Base-by-base conservation (phyloP, 2,113 vertebrate species). In the Osmerus eperlanus region DNA sequence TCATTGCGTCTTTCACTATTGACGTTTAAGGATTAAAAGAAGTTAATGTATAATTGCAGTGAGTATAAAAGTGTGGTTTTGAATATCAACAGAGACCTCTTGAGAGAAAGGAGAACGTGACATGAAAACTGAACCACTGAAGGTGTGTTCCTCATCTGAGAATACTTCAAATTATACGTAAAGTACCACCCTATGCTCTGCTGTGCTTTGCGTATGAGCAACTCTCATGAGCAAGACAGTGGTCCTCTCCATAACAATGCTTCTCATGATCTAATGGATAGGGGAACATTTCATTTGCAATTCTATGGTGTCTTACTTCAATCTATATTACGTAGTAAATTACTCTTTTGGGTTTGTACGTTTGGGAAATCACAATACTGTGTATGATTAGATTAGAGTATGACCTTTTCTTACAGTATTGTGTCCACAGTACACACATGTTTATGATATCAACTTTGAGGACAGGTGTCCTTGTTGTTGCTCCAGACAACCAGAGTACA, bases 41-140 rank as follows among this genome's bases (percentile, higher is more conserved):
- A 66, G 70, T 75, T 62, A 36, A 64, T 25, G 60, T 74, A 77
- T 89, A 73, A 91, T 90, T 88, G 85, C 90, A 87, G 85, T 63
- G 77, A 78, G 69, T 65, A 69, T 81, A 75, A 82, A 60, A 73
- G 76, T 63, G 56, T 75, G 67, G 76, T 76, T 66, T 56, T 70
- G 81, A 86, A 86, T 81, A 80, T 85, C 85, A 83, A 89, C 86
- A 81, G 68, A 73, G 60, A 74, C 79, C 79, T 77, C 74, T 3
- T 41, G 72, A 84, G 78, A 68, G 63, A 67, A 51, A 21, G 21
- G 6, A 65, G 64, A 19, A 51, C 19, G 36, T 9, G 29, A 2
- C 8, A 41, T 18, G 32, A 29, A 47, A 15, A 41, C 6, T 2
- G 3, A 65, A 19, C 15, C 9, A 12, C 41, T 0, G 41, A 56